These are phyloP conservation scores for Pelobates fuscus DNA, from an alignment of 2,113 vertebrate species.

Conservation along the genomic window DNA sequence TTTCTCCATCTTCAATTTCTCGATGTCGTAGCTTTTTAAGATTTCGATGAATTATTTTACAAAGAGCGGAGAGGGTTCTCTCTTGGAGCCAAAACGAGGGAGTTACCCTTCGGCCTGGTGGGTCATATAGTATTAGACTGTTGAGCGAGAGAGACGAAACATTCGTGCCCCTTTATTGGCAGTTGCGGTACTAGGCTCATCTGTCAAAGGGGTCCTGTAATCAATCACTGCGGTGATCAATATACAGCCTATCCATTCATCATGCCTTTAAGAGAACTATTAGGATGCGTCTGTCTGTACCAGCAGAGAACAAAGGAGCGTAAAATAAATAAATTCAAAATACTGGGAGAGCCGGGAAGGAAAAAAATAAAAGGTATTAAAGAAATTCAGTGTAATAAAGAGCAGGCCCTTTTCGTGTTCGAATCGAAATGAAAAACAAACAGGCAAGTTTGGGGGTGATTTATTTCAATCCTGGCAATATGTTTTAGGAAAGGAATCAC, in stretches of 20 bases:
- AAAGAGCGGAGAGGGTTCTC: slow-evolving; percentile 59
- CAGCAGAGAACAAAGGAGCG: slow-evolving; percentile 60
- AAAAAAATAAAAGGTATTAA: slow-evolving; percentile 29
- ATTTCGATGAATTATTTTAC: slow-evolving; percentile 81
- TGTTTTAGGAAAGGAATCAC: slow-evolving; percentile 52
- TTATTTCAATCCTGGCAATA: slow-evolving; percentile 60
- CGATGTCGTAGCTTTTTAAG: slow-evolving; percentile 78
- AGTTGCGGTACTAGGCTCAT: slow-evolving; percentile 79
- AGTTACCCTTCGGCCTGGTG: slow-evolving; percentile 55
- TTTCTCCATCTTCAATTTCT: slow-evolving; percentile 82
- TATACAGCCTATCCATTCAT: slow-evolving; percentile 88
- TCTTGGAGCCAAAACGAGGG: slow-evolving; percentile 64
- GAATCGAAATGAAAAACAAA: slow-evolving; percentile 48
- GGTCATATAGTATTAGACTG: slow-evolving; percentile 73
- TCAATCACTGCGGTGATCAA: slow-evolving; percentile 85
- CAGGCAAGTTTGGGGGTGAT: slow-evolving; percentile 61
- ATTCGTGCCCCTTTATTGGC: slow-evolving; percentile 76
- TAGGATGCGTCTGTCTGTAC: slow-evolving; percentile 75
- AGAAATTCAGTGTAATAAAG: slow-evolving; percentile 43
- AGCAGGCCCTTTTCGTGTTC: background rate
- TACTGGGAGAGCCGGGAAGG: background rate
- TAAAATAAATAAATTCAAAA: background rate
- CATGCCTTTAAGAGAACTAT: slow-evolving; percentile 77
- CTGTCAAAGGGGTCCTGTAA: slow-evolving; percentile 79
- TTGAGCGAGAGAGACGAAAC: slow-evolving; percentile 69